A percentile compares a stretch with the other conserved stretches of the same genome.
These are phyloP conservation scores for Zonitis immaculata DNA, from an alignment of 2,888 invertebrate genomes.

Conservation along the genomic window DNA sequence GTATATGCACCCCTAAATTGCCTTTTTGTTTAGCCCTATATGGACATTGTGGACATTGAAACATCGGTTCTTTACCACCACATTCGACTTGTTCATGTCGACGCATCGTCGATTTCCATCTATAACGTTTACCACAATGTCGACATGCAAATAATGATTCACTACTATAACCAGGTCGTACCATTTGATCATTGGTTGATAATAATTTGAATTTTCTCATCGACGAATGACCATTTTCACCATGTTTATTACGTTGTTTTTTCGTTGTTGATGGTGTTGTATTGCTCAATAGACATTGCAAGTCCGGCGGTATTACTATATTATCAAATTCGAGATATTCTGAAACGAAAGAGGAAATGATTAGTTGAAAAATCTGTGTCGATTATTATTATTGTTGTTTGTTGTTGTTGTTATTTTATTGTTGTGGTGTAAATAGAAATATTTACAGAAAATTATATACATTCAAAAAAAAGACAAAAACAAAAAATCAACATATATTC, in stretches of 20 bases:
- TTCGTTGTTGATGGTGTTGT: constrained; percentile 10
- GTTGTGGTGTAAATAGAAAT: constrained; percentile 5
- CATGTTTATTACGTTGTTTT: constrained; percentile 14
- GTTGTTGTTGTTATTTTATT: neutral
- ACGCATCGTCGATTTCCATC: constrained; percentile 76
- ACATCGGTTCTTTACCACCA: constrained; percentile 74
- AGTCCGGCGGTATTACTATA: constrained; percentile 37
- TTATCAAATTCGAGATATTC: constrained; percentile 43
- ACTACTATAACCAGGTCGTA: constrained; percentile 48
- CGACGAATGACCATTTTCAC: constrained; percentile 28
- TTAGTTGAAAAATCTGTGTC: constrained; percentile 7
- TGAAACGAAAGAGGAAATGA: constrained; percentile 29
- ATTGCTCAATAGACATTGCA: constrained; percentile 30
- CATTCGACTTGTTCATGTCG: constrained; percentile 74
- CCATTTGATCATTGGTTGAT: constrained; percentile 24
- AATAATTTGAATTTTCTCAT: constrained; percentile 32
- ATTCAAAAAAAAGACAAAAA: constrained; percentile 17
- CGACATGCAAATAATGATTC: constrained; percentile 68
- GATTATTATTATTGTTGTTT: neutral
- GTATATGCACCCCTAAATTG: constrained; percentile 75
- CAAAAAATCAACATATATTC: constrained; percentile 11
- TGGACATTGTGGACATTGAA: constrained; percentile 75
- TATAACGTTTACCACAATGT: constrained; percentile 80
- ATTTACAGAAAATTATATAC: constrained; percentile 16
- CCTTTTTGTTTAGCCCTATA: constrained; percentile 80